Conservation (phyloP, 2,888 invertebrate genomes). For the Philereme transversata region DNA sequence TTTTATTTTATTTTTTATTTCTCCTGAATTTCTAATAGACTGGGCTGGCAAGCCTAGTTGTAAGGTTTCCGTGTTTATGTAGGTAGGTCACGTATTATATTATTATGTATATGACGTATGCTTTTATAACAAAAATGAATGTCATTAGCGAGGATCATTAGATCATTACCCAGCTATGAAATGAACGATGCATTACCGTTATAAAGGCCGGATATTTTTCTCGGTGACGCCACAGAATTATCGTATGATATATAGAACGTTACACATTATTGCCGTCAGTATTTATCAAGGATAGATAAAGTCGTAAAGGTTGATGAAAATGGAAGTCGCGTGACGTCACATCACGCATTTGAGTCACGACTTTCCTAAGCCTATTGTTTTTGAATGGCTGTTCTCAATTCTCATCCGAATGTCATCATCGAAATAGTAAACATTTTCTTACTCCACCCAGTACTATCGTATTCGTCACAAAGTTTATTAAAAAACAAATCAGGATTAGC, state of each 20-base stretch:
- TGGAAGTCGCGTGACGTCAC: constrained; percentile 33
- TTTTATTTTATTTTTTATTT: too few relatives aligned
- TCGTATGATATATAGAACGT: constrained; percentile 12
- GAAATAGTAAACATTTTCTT: constrained; percentile 25
- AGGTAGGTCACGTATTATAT: too few relatives aligned
- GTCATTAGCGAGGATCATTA: constrained; percentile 15
- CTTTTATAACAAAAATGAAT: constrained; percentile 5
- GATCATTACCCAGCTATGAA: constrained; percentile 24
- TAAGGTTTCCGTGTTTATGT: too few relatives aligned
- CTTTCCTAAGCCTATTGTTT: constrained; percentile 29
- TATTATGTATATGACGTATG: not conserved
- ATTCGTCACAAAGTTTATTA: constrained; percentile 15
- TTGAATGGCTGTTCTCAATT: constrained; percentile 12
- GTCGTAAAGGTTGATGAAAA: constrained; percentile 37
- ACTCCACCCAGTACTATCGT: constrained; percentile 11
- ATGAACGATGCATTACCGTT: constrained; percentile 28
- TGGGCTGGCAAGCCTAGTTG: too few relatives aligned
- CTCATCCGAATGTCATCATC: constrained; percentile 23
- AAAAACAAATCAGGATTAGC: constrained; percentile 9
- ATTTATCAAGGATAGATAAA: constrained; percentile 33
- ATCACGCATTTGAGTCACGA: constrained; percentile 38
- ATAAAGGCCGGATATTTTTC: constrained; percentile 30
- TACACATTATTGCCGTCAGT: constrained; percentile 29
- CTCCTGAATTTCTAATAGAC: too few relatives aligned
- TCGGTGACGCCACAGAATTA: constrained; percentile 36